phyloP scores from a whole-genome alignment of 1,140 invertebrate species.

The Megathymus violae region DNA sequence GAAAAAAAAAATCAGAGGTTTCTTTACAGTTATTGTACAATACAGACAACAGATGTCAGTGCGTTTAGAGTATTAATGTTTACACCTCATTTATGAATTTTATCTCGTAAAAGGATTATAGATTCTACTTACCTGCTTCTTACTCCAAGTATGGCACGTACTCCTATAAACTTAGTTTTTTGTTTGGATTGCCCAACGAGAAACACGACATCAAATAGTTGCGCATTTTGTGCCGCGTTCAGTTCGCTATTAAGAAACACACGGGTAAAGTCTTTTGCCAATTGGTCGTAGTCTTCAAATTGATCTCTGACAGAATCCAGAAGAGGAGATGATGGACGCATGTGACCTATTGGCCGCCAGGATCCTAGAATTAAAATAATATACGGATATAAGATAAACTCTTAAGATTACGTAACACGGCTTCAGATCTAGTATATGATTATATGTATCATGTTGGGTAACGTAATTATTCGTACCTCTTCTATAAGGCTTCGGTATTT shows the following conservation, averaged over 20 bases:
- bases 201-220: conserved; percentile 95
- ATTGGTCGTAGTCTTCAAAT: conserved; percentile 96
- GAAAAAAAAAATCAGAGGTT: too few relatives aligned
- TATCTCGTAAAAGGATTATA: background rate
- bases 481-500: conserved; percentile 96
- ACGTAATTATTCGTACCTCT: conserved; percentile 86
- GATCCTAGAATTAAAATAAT: conserved; percentile 85
- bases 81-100: background rate
- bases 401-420: too few relatives aligned
- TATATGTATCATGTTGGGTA: too few relatives aligned
- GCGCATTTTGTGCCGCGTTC: conserved; percentile 88
- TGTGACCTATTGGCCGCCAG: conserved; percentile 97
- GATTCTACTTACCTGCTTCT: conserved; percentile 87
- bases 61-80: background rate
- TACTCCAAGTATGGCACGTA: conserved; percentile 95
- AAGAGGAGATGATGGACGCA: conserved; percentile 95
- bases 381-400: too few relatives aligned
- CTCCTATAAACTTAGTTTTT: conserved; percentile 94
- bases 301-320: conserved; percentile 95
- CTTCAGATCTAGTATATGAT: too few relatives aligned
- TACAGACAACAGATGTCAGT: too few relatives aligned
- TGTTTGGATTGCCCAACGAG: conserved; percentile 95
- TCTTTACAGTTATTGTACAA: too few relatives aligned
- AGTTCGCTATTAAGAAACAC: conserved; percentile 93
- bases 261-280: conserved; percentile 95